Evolutionary conservation across 2,888 invertebrate species (phyloP).

Genomic region (Drosophila pseudotakahashii): DNA sequence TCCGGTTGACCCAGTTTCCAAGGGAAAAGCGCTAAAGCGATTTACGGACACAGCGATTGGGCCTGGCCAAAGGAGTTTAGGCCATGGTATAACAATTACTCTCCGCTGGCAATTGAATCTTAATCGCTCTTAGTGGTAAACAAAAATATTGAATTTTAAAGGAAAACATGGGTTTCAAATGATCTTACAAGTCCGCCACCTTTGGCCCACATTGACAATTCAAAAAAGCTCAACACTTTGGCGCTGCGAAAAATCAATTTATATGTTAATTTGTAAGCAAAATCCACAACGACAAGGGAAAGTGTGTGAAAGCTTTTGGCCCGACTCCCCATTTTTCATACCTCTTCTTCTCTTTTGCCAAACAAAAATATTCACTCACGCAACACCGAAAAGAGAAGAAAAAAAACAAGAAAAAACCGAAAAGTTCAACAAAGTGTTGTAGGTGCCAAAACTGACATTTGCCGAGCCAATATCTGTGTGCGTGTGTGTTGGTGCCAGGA

Average conservation of each 20-base stretch:
- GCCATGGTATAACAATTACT: conserved; percentile 22
- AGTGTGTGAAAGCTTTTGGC: conserved; percentile 49
- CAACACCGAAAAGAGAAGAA: conserved; percentile 31
- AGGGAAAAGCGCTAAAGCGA: conserved; percentile 46
- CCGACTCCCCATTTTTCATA: neutral
- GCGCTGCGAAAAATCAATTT: conserved; percentile 70
- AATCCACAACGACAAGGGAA: conserved; percentile 43
- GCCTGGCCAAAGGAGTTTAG: conserved; percentile 3
- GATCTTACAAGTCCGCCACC: conserved; percentile 21
- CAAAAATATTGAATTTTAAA: conserved; percentile 11
- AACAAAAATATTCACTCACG: conserved; percentile 63
- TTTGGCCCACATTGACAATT: conserved; percentile 50
- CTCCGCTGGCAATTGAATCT: conserved; percentile 20
- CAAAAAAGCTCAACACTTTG: conserved; percentile 65
- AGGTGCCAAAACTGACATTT: conserved; percentile 73
- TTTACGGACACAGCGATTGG: conserved; percentile 48
- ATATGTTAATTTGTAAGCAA: conserved; percentile 78
- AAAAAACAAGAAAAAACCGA: conserved; percentile 32
- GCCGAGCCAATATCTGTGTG: conserved; percentile 48
- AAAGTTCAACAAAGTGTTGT: conserved; percentile 48
- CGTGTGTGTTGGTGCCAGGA: conserved; percentile 5
- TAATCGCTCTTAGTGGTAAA: conserved; percentile 13
- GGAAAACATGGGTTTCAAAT: conserved; percentile 3
- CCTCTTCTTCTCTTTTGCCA: conserved; percentile 27
- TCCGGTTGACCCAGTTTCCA: conserved; percentile 71